A percentile compares a stretch with the other conserved stretches of the same genome.
Evolutionary conservation across 2,888 invertebrate genomes (phyloP).

Genomic region (Sinotaia quadrata): DNA sequence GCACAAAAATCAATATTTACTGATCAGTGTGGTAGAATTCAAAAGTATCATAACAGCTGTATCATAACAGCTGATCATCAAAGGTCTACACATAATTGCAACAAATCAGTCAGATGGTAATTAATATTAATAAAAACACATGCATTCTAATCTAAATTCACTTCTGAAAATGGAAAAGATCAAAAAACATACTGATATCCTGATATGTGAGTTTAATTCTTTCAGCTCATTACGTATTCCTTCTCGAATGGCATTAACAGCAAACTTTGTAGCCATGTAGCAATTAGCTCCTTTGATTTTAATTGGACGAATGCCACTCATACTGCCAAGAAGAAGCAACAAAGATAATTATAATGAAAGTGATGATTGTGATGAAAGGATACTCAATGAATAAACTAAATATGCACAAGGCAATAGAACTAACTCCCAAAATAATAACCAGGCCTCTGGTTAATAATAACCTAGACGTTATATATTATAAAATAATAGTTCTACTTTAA

Average conservation of each 20-base stretch:
- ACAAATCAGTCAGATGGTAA: too few relatives aligned
- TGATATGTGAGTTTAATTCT: slow-evolving; percentile 53
- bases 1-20: too few relatives aligned
- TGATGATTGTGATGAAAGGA: background rate
- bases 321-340: slow-evolving; percentile 52
- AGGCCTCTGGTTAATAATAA: too few relatives aligned
- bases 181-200: slow-evolving; percentile 56
- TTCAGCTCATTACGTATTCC: slow-evolving; percentile 76
- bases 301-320: slow-evolving; percentile 67
- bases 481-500: too few relatives aligned
- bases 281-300: slow-evolving; percentile 65
- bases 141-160: too few relatives aligned
- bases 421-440: background rate
- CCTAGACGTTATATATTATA: too few relatives aligned
- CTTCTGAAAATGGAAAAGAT: background rate
- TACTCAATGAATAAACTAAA: background rate
- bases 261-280: slow-evolving; percentile 77
- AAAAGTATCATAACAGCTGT: too few relatives aligned
- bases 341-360: background rate
- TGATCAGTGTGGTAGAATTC: too few relatives aligned
- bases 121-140: too few relatives aligned
- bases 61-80: too few relatives aligned
- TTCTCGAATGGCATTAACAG: slow-evolving; percentile 75
- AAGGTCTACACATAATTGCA: too few relatives aligned
- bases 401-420: too few relatives aligned